These are phyloP conservation scores for Meloidogyne chitwoodi DNA, from an alignment of 1,140 invertebrate genomes.

Conservation along the genomic window DNA sequence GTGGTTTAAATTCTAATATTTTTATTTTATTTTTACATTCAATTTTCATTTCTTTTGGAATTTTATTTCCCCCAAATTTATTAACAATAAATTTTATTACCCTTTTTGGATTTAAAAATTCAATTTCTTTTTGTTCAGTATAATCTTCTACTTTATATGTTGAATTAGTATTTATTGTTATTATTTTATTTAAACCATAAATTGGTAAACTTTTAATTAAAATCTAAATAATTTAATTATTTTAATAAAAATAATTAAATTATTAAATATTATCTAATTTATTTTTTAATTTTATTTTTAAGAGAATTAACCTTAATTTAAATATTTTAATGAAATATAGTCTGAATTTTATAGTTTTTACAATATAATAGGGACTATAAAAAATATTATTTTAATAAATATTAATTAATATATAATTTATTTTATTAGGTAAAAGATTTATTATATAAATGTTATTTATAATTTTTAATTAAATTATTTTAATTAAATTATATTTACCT, in stretches of 20 bases:
- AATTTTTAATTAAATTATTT: background rate
- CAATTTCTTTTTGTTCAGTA: background rate
- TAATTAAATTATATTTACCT: background rate
- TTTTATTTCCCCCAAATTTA: background rate
- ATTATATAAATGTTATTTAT: no score
- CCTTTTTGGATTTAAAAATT: background rate
- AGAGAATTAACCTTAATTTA: no score
- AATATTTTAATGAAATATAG: no score
- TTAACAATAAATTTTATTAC: background rate
- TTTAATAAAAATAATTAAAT: no score
- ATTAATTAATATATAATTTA: no score
- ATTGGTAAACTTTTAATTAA: background rate
- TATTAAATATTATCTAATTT: no score
- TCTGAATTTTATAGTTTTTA: no score
- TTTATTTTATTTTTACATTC: background rate
- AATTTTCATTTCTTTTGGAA: background rate
- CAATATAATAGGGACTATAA: no score
- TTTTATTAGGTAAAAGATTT: no score
- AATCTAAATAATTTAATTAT: background rate
- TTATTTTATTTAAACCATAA: background rate
- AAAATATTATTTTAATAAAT: no score
- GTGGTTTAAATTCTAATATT: background rate
- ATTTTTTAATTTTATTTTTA: no score
- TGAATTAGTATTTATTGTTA: background rate
- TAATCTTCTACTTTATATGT: background rate